Evolutionary conservation across 2,797 vertebrate genomes (phyloP), one percentile per base, ranked within the genome.

Genomic region (Xenops minutus): DNA sequence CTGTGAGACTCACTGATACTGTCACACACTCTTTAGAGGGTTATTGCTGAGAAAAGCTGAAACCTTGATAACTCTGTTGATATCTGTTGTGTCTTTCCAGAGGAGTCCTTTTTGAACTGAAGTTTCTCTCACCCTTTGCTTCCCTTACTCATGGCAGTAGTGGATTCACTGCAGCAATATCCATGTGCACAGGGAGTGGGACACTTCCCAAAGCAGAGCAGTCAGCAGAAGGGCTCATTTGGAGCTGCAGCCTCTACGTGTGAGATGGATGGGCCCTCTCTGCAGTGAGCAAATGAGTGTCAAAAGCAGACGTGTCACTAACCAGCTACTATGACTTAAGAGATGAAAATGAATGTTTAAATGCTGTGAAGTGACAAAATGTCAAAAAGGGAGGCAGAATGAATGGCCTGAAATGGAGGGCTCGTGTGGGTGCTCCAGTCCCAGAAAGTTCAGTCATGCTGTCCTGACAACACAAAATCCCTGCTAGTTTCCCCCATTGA

Each of bases 251-350:
- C 41, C 15, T 67, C 17, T 23, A 49, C 14, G 52, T 17, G 59
- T 23, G 89, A 89, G 88, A 71, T 59, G 55, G 91, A 71, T 82
- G 83, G 83, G 89, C 63, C 61, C 77, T 90, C 85, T 75, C 37
- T 20, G 52, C 36, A 59, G 43, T n/a, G 66, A 78, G 69, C 29
- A 88, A 92, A 77, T 3, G 46, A 66, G 51, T 56, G 71, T 46
- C 91, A 78, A 66, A 80, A 81, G 66, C 79, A 94, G 54, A 54
- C 1, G 2, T 37, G 61, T 80, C 82, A 81, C 87, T 82, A 75
- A 55, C 43, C 48, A 43, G 58, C 49, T 56, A 66, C 51, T 51
- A 10, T 36, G 58, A 72, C 41, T 81, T 84, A 14, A 9, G n/a
- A 62, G n/a, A 75, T 73, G 36, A 75, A 85, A 89, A 93, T 26